Base-by-base conservation (phyloP, 2,113 vertebrate species). In the Dendropsophus ebraccatus region DNA sequence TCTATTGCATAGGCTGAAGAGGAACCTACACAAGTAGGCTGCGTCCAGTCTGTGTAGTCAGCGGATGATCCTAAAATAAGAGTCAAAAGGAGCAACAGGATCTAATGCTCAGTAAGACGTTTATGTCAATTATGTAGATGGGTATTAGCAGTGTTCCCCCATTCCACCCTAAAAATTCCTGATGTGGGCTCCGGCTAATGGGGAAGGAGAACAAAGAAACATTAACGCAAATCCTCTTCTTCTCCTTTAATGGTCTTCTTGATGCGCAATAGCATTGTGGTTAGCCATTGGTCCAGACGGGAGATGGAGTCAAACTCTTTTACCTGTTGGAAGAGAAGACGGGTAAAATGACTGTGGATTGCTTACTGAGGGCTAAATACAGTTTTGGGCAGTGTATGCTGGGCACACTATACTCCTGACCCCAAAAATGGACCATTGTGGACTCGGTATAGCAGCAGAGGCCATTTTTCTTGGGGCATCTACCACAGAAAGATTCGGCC, bases 271-370 rank as follows among this genome's bases (percentile, higher is more conserved):
- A 96, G 90, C 94, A 96, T 95, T 47, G 94, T 94, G 84, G 94
- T 96, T 54, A 95, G 91, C 95, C 95, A 96, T 89, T 96, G 94
- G 90, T 96, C 95, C 90, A 96, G 87, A 70, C 94, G 88, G 0
- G 93, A 94, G 90, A 96, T 95, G 12, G 94, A 90, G 54, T 96
- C 95, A 0, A 93, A 96, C 47, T 96, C 95, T 88, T 94, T 95
- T 56, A 96, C 93, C 95, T 96, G 88, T 62, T 19, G 83, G 52
- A 37, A 0, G 52, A 84, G n/a, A 83, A 52, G 49, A 52, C 28
- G 2, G 47, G 25, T 76, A 2, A 76, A 41, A 41, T 41, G 12
- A 76, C 30, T 12, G 25, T 4, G 10, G 58, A 2, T 60, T 41
- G 3, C n/a, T n/a, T n/a, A n/a, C n/a, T n/a, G n/a, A n/a, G n/a